Percentiles rank a stretch among this genome's conserved stretches.
Evolutionary conservation across 2,113 vertebrate species (phyloP).

Genomic region (Phodopus roborovskii): DNA sequence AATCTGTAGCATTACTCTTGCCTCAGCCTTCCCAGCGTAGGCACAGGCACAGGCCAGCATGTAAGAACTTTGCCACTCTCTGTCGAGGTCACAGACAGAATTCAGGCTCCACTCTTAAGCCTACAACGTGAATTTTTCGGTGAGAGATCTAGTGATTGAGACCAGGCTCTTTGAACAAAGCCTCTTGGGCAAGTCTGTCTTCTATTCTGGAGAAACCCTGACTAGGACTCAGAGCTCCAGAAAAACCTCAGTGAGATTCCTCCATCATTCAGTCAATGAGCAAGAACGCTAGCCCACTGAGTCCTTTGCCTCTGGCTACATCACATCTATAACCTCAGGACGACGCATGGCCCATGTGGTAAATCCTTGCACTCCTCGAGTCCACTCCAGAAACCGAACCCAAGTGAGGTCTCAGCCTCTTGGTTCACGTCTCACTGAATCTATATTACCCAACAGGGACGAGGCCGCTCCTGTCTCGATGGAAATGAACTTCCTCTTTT

Average conservation of each 20-base stretch:
- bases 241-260: not conserved
- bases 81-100: not conserved
- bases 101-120: not conserved
- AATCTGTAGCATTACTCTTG: no score
- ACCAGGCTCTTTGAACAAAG: not conserved
- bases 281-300: not conserved
- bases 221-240: not conserved
- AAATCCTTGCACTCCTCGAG: not conserved
- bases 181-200: not conserved
- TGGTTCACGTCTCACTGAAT: not conserved
- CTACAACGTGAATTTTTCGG: not conserved
- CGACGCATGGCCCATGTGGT: not conserved
- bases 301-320: not conserved
- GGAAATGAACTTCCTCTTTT: conserved; percentile 31
- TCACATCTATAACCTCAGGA: not conserved
- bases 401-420: not conserved
- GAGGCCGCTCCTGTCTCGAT: not conserved
- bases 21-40: not conserved
- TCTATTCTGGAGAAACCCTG: conserved; percentile 39
- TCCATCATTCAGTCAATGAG: not conserved
- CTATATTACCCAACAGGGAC: not conserved
- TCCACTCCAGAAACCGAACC: not conserved
- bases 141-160: not conserved
- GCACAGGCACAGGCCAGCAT: not conserved
- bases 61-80: not conserved